A percentile compares a stretch with the other conserved stretches of the same genome.
phyloP scores from a whole-genome alignment of 2,888 invertebrate species.

The Bombyx huttoni region DNA sequence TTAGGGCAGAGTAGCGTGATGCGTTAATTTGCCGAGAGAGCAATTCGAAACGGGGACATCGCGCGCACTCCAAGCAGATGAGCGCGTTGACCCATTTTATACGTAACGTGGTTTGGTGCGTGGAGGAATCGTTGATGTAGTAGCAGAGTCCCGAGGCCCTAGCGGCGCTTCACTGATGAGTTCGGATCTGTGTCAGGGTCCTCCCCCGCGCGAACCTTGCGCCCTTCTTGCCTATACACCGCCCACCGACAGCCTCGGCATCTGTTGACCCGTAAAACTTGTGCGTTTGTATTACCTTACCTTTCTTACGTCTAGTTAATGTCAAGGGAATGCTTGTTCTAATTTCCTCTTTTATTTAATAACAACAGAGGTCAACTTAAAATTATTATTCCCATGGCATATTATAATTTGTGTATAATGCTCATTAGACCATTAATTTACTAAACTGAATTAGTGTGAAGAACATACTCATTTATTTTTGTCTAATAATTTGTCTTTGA shows the following conservation, averaged over 20 bases:
- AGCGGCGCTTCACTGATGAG: conserved; percentile 55
- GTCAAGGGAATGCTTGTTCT: conserved; percentile 1
- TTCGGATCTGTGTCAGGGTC: conserved; percentile 69
- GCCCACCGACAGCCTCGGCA: conserved; percentile 37
- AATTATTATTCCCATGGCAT: background rate
- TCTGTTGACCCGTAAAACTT: conserved; percentile 59
- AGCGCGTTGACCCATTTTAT: conserved; percentile 64
- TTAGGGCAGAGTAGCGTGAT: conserved; percentile 32
- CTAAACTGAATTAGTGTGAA: too few relatives aligned
- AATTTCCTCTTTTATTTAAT: background rate
- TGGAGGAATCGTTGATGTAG: conserved; percentile 63
- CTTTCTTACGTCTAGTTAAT: conserved; percentile 44
- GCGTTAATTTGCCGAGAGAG: conserved; percentile 56
- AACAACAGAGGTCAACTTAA: background rate
- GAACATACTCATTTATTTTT: too few relatives aligned
- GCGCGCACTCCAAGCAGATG: conserved; percentile 40
- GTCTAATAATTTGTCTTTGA: too few relatives aligned
- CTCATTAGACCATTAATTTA: too few relatives aligned
- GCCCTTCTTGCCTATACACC: conserved; percentile 40
- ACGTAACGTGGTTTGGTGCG: conserved; percentile 47
- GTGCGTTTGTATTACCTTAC: conserved; percentile 53
- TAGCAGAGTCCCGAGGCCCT: conserved; percentile 62
- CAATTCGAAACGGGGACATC: conserved; percentile 58
- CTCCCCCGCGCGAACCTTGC: conserved; percentile 48
- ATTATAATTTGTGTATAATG: too few relatives aligned